A percentile compares a stretch with the other conserved stretches of the same genome.
Evolutionary conservation across 2,797 vertebrate species (phyloP).

Genomic region (Carcharodon carcharias): DNA sequence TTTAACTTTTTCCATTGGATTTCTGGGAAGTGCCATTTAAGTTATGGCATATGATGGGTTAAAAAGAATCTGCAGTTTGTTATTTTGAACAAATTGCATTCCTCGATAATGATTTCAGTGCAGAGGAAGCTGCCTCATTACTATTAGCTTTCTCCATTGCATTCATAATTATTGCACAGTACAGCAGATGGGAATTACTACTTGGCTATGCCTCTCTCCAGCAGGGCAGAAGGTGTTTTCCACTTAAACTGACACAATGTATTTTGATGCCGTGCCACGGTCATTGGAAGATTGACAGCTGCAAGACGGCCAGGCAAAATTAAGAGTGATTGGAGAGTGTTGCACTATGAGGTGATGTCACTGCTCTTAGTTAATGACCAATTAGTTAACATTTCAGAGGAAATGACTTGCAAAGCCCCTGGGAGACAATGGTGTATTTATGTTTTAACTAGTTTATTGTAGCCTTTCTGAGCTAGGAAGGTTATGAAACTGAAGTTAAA

Average conservation of each 20-base stretch:
- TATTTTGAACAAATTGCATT: conserved; percentile 6
- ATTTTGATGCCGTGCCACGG: neutral
- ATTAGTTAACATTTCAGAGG: conserved; percentile 25
- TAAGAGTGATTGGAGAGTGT: neutral
- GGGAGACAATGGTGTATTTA: neutral
- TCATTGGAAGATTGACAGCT: neutral
- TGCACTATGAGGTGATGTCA: neutral
- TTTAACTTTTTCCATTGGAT: neutral
- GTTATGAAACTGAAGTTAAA: neutral
- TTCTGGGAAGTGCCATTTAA: neutral
- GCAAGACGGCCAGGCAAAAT: neutral
- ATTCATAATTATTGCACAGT: conserved; percentile 5
- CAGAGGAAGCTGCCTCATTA: neutral
- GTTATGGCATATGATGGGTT: neutral
- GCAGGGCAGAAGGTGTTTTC: neutral
- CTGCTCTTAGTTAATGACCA: neutral
- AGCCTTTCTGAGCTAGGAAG: neutral
- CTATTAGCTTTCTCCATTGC: neutral
- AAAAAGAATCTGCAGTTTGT: neutral
- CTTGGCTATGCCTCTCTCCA: neutral
- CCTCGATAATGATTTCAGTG: neutral
- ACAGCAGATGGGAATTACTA: neutral
- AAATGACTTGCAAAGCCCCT: conserved; percentile 19
- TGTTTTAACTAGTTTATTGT: neutral
- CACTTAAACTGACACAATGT: neutral